A percentile compares a stretch with the other conserved stretches of the same genome.
Evolutionary conservation across 1,140 invertebrate genomes (phyloP).

Genomic region (Lucilia cuprina): DNA sequence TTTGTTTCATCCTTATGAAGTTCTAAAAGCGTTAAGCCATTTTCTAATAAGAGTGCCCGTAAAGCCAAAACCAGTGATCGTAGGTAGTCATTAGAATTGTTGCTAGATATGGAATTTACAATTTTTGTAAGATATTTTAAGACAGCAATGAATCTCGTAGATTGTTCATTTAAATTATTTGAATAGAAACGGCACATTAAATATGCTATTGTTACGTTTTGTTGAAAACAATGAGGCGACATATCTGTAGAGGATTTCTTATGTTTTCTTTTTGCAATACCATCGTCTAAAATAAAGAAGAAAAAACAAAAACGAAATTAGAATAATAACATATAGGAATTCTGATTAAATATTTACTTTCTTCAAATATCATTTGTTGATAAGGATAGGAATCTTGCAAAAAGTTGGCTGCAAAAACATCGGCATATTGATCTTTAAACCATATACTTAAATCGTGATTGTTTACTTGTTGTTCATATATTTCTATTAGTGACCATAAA

Average conservation of each 20-base stretch:
- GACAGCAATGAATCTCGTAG: conserved; percentile 9
- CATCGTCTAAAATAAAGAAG: conserved; percentile 39
- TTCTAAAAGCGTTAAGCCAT: conserved; percentile 56
- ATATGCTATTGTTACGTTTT: conserved; percentile 53
- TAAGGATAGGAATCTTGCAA: conserved; percentile 66
- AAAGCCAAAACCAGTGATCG: conserved; percentile 56
- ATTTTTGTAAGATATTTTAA: conserved; percentile 34
- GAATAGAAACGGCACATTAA: conserved; percentile 49
- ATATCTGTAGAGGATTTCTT: conserved; percentile 40
- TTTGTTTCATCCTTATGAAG: conserved; percentile 41
- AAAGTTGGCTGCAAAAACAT: conserved; percentile 65
- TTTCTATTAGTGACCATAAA: conserved; percentile 65
- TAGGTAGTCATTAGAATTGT: conserved; percentile 44
- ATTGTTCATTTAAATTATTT: conserved; percentile 35
- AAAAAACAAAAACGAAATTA: too few species aligned
- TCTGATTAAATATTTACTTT: not conserved
- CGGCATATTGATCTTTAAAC: conserved; percentile 66
- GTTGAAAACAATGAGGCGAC: conserved; percentile 44
- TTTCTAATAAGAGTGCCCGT: conserved; percentile 61
- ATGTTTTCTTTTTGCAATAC: conserved; percentile 51
- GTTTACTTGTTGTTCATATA: conserved; percentile 56
- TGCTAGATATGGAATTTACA: conserved; percentile 10
- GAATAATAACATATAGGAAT: too few species aligned
- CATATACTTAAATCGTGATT: conserved; percentile 59
- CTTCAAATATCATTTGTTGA: conserved; percentile 40